Conservation (phyloP, 1,140 invertebrate species). For the Oncopodura yosiiana region DNA sequence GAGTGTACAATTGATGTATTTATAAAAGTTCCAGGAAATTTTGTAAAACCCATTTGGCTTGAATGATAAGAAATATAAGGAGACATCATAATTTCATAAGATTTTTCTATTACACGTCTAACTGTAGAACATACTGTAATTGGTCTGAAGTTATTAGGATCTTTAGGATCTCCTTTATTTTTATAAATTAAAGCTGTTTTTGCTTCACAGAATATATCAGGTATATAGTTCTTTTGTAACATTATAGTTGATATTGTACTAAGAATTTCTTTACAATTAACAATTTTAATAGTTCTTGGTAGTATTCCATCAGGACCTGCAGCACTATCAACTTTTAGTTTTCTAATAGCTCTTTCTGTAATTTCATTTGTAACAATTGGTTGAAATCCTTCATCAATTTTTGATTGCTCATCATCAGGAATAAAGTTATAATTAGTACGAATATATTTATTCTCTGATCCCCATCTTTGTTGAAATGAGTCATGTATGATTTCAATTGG, state of each 20-base stretch:
- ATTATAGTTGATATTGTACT: not conserved
- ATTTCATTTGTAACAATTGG: too few relatives aligned
- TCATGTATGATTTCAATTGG: too few relatives aligned
- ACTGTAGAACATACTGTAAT: not conserved
- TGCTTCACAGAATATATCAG: not conserved
- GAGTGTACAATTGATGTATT: not conserved
- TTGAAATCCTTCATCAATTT: too few relatives aligned
- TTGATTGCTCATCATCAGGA: too few relatives aligned
- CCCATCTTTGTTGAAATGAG: too few relatives aligned
- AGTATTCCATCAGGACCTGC: not conserved
- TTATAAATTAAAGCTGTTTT: slow-evolving; percentile 1
- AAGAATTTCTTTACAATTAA: not conserved
- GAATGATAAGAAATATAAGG: not conserved
- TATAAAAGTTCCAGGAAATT: not conserved
- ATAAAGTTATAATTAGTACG: too few relatives aligned
- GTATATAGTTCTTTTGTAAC: not conserved
- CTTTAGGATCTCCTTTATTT: not conserved
- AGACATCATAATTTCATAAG: not conserved
- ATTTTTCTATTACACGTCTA: not conserved
- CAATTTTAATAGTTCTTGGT: not conserved
- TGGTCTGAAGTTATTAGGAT: not conserved
- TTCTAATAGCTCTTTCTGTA: too few relatives aligned
- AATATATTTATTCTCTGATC: too few relatives aligned
- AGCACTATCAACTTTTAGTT: not conserved
- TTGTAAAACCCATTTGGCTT: not conserved